These are phyloP conservation scores for Rhagophthalmus giganteus DNA, from an alignment of 2,888 invertebrate genomes.

Conservation along the genomic window DNA sequence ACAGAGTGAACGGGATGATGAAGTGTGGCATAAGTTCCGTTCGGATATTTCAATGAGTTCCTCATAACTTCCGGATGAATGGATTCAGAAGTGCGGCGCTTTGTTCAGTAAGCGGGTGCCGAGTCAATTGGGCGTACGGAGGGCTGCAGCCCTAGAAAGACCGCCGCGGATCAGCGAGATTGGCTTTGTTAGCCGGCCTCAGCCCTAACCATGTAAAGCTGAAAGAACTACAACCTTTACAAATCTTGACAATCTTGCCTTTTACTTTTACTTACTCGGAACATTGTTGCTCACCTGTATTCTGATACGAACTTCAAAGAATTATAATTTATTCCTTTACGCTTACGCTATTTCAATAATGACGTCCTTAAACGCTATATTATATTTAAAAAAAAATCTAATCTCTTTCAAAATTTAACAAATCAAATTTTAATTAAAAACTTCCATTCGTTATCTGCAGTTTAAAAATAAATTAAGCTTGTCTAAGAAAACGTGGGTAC, in stretches of 20 bases:
- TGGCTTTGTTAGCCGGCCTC: conserved; percentile 50
- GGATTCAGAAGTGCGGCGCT: conserved; percentile 45
- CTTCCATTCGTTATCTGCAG: too few species aligned
- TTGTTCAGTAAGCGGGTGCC: conserved; percentile 47
- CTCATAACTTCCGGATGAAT: conserved; percentile 54
- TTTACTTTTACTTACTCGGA: not conserved
- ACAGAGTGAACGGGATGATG: conserved; percentile 44
- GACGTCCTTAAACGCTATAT: too few species aligned
- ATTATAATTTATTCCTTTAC: too few species aligned
- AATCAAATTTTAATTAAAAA: too few species aligned
- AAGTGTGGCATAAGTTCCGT: conserved; percentile 49
- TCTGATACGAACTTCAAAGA: too few species aligned
- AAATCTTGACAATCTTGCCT: conserved; percentile 13
- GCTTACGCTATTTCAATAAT: too few species aligned
- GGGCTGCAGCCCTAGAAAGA: conserved; percentile 35
- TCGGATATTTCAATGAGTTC: conserved; percentile 55
- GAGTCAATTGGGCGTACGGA: conserved; percentile 51
- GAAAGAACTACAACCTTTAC: conserved; percentile 42
- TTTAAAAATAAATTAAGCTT: too few species aligned
- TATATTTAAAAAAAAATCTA: too few species aligned
- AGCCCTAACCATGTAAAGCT: conserved; percentile 43
- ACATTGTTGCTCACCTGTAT: too few species aligned
- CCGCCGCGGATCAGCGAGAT: conserved; percentile 47
- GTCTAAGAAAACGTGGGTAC: too few species aligned
- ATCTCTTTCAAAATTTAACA: too few species aligned